phyloP scores from a whole-genome alignment of 2,797 vertebrate species.

The Anolis apletophallus region DNA sequence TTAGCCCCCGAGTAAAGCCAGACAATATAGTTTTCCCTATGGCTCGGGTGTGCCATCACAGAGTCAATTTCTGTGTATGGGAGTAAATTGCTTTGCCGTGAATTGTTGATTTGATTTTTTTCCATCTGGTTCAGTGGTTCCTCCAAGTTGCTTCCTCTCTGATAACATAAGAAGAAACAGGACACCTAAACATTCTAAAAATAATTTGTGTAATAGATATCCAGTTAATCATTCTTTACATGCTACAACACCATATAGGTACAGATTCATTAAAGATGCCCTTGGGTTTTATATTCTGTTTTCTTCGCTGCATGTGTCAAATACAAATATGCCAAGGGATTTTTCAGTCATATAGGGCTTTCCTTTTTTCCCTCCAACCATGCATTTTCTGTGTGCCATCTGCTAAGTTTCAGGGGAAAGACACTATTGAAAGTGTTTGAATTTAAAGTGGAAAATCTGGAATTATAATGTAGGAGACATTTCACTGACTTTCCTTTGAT shows the following conservation, averaged over 20 bases:
- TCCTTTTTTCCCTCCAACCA: not conserved
- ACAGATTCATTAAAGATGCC: not conserved
- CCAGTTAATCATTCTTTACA: not conserved
- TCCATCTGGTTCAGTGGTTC: not conserved
- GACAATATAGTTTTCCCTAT: too few relatives aligned
- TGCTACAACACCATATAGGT: not conserved
- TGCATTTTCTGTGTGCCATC: not conserved
- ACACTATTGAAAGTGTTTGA: not conserved
- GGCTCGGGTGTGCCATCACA: too few relatives aligned
- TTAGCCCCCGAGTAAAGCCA: too few relatives aligned
- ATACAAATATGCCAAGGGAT: not conserved
- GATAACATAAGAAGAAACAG: not conserved
- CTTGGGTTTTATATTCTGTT: not conserved
- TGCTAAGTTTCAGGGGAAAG: not conserved
- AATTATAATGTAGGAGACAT: not conserved
- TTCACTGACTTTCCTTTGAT: not conserved
- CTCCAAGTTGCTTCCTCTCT: not conserved
- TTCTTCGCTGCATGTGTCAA: not conserved
- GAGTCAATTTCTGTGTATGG: too few relatives aligned
- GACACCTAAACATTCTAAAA: constrained; percentile 8
- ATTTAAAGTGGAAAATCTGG: not conserved
- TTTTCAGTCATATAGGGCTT: not conserved
- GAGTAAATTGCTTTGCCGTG: not conserved
- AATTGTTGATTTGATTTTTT: not conserved
- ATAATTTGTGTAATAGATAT: constrained; percentile 6